Conservation (phyloP, 2,888 invertebrate genomes). For the Polyommatus iphigenia region DNA sequence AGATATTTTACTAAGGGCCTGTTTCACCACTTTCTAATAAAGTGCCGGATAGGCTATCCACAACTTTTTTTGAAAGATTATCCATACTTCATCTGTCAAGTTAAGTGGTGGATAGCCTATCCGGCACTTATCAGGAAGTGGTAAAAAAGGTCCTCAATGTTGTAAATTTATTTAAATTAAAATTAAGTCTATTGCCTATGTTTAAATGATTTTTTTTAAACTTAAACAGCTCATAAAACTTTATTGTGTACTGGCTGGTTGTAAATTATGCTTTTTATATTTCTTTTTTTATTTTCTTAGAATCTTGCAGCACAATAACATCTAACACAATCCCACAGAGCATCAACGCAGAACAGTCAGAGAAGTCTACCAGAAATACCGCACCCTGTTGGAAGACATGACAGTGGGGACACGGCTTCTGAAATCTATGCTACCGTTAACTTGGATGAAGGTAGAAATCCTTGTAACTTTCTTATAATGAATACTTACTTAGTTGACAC, state of each 20-base stretch:
- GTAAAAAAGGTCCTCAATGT: too few species aligned
- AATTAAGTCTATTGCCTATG: neutral
- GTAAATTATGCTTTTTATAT: conserved; percentile 4
- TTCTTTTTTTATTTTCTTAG: neutral
- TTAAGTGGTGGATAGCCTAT: too few species aligned
- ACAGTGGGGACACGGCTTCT: conserved; percentile 87
- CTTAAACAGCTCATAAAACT: neutral
- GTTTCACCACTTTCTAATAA: too few species aligned
- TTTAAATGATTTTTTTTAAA: neutral
- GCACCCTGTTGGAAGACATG: conserved; percentile 84
- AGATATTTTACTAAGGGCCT: too few species aligned
- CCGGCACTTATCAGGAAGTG: too few species aligned
- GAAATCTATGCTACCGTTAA: conserved; percentile 93
- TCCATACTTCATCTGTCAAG: too few species aligned
- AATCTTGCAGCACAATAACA: conserved; percentile 18
- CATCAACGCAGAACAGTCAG: conserved; percentile 80
- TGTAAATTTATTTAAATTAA: neutral
- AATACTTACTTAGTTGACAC: too few species aligned
- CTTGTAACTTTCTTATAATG: neutral
- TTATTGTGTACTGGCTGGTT: neutral
- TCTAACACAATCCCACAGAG: conserved; percentile 50
- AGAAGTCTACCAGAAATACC: conserved; percentile 91
- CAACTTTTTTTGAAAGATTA: too few species aligned
- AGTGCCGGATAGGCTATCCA: too few species aligned
- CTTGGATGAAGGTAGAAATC: conserved; percentile 64